phyloP scores from a whole-genome alignment of 2,888 invertebrate species.

The Aricia artaxerxes region DNA sequence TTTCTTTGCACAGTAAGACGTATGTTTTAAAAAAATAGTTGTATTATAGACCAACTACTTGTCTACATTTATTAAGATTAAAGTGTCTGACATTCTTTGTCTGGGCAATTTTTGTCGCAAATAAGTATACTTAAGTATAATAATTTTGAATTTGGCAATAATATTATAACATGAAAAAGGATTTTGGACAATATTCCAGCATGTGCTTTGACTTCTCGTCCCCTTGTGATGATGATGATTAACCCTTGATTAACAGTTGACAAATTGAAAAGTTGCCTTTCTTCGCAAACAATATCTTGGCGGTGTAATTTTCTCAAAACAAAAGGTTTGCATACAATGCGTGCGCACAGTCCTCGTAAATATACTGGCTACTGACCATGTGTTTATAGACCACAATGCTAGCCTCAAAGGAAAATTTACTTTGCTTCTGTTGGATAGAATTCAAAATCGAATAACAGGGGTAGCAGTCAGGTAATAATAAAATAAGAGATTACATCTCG shows the following conservation, averaged over 20 bases:
- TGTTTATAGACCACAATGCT: slow-evolving; percentile 39
- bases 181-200: no score
- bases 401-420: slow-evolving; percentile 37
- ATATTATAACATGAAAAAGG: no score
- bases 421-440: slow-evolving; percentile 40
- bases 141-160: no score
- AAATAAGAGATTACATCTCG: slow-evolving; percentile 77
- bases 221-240: neutral
- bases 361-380: slow-evolving; percentile 38
- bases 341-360: slow-evolving; percentile 37
- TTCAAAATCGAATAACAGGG: slow-evolving; percentile 43
- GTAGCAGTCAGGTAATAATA: slow-evolving; percentile 73
- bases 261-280: slow-evolving; percentile 22
- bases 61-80: no score
- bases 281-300: slow-evolving; percentile 23
- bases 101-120: no score
- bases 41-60: no score
- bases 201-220: no score
- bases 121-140: no score
- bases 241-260: slow-evolving; percentile 19
- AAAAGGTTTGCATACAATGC: slow-evolving; percentile 37
- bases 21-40: no score
- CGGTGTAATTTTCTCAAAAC: slow-evolving; percentile 35
- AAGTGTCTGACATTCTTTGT: no score
- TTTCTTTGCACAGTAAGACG: no score